Base-by-base conservation (phyloP, 2,797 vertebrate species). In the Xiphorhynchus erythropygius region DNA sequence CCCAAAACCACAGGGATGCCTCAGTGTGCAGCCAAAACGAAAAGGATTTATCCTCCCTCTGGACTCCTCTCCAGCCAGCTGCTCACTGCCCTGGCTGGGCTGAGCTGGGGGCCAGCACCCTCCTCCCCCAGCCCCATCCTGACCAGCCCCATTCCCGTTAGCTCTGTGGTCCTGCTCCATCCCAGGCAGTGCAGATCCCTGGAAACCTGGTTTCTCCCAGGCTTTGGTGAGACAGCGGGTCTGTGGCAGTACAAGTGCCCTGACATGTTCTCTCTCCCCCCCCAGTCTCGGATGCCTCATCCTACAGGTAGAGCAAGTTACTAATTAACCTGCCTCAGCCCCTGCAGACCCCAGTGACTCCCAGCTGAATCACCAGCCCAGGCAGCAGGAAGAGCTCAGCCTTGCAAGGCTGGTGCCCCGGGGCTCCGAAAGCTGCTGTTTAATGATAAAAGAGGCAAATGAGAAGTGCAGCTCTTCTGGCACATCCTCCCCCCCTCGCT, bases 291-390 rank as follows among this genome's bases (percentile, higher is more conserved):
- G 50, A 52, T 55, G 80, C 69, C 85, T 56, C 64, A 80, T 28
- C 91, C 28, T 30, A 25, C 87, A 95, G 92, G 96, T 88, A 82
- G 76, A 93, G 74, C 86, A 44, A 30, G 96, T 96, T 96, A 46
- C 88, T 91, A 74, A 84, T 63, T 62, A 92, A 33, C 78, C 92
- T 10, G 41, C 71, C 52, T 12, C 50, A 39, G 81, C 68, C 79
- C 64, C 65, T 73, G 84, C 95, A 94, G 93, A 41, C 93, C 89
- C 81, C 87, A 84, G 32, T 94, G 95, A 94, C 93, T 89, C 63
- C 33, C 53, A 6, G 71, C 78, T 96, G 92, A 96, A 92, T 96
- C 96, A 96, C 91, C 24, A 11, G 52, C 55, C 59, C 80, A 13
- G 60, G 90, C 81, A 59, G 79, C 71, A 91, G 84, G 88, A 86